Base-by-base conservation (phyloP, 1,140 invertebrate genomes). In the Drosophila chauvacae region DNA sequence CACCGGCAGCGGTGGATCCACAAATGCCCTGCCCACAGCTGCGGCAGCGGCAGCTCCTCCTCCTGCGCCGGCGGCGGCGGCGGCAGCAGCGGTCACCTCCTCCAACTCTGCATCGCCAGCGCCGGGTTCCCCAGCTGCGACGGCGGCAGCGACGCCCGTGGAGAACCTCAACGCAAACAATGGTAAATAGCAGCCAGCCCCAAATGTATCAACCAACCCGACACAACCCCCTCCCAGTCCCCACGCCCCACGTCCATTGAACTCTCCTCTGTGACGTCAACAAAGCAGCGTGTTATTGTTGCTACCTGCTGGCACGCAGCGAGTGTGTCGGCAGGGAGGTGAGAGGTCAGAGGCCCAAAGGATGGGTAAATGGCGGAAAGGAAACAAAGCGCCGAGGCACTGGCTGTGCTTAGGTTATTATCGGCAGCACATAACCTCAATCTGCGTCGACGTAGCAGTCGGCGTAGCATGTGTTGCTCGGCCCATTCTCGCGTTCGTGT, bases 111-210 rank as follows among this genome's bases (percentile, higher is more conserved):
- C 74, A 74, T 86, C 91, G 76, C 93, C 88, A 82, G 92, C 62
- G 76, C 93, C 83, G 92, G 93, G 81, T 82, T 92, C 92, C 61
- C 93, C 80, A 70, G 91, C 33, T 51, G 77, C 77, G 45, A 65
- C 75, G 41, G 61, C 85, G 28, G 69, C 75, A 37, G 79, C 74
- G 53, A 72, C 78, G 35, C 87, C 91, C 51, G 58, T 92, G 37
- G 91, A 91, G 55, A 81, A 76, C 55, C 77, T 87, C 48, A 88
- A 77, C 77, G 83, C 91, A 77, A 92, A 91, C 84, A 91, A 91
- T 92, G 90, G 91, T 92, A 91, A 91, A 80, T 86, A 81, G 61
- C 64, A 60, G 16, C 4, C 44, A 44, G 28, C 35, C 41, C 28
- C 53, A 55, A 55, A 55, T 20, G 50, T 53, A 35, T 10, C 50